Evolutionary conservation across 2,797 vertebrate genomes (phyloP).

Genomic region (Nannoperca australis): DNA sequence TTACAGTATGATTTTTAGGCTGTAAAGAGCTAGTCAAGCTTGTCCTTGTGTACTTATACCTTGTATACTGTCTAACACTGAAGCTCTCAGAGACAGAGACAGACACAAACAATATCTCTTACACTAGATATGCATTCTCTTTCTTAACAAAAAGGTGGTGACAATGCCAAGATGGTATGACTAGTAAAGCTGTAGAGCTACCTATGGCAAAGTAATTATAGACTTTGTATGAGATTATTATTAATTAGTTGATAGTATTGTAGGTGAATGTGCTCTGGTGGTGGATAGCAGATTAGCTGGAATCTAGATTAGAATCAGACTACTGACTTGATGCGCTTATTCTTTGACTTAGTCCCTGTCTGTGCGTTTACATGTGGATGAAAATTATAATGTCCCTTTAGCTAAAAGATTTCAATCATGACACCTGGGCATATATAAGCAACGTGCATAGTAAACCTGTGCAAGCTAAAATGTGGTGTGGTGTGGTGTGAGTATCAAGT

Average conservation of each 20-base stretch:
- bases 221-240: constrained; percentile 23
- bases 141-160: not conserved
- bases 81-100: not conserved
- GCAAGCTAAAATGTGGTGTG: too few relatives aligned
- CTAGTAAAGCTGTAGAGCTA: not conserved
- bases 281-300: not conserved
- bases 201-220: constrained; percentile 17
- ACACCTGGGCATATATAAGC: not conserved
- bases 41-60: not conserved
- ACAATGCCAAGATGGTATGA: not conserved
- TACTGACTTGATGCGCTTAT: not conserved
- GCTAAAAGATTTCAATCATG: not conserved
- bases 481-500: too few relatives aligned
- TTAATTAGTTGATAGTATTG: constrained; percentile 28
- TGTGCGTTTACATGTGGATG: not conserved
- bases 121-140: not conserved
- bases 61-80: not conserved
- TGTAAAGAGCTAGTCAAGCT: not conserved
- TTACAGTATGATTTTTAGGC: not conserved
- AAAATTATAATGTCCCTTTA: not conserved
- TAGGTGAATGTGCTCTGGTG: constrained; percentile 7
- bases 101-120: not conserved
- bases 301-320: not conserved
- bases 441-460: not conserved
- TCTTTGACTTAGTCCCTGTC: not conserved